These are phyloP conservation scores for Oncorhynchus mykiss DNA, from an alignment of 2,113 vertebrate species.

Conservation along the genomic window DNA sequence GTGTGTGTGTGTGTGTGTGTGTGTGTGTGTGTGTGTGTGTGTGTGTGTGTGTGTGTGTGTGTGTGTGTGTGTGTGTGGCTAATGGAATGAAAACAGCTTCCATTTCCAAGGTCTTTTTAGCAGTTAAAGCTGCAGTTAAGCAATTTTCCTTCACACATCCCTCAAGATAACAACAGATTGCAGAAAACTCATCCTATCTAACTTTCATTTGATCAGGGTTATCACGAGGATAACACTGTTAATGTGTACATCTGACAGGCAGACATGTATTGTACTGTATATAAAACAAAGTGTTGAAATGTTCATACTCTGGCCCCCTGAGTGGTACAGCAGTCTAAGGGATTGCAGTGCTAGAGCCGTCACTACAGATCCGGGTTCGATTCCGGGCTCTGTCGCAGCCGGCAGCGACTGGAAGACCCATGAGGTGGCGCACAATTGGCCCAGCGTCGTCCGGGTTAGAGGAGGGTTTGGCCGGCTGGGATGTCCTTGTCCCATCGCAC, in stretches of 20 bases:
- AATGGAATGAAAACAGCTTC: slow-evolving; percentile 37
- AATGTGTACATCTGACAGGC: background rate
- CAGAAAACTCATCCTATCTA: background rate
- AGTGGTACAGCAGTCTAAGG: too few species aligned
- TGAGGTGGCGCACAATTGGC: too few species aligned
- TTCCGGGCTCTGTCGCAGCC: too few species aligned
- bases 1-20: background rate
- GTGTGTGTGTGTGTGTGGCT: background rate
- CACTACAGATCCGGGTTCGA: too few species aligned
- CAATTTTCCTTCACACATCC: background rate
- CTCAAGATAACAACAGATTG: background rate
- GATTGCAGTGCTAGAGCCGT: too few species aligned
- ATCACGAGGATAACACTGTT: slow-evolving; percentile 3
- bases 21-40: background rate
- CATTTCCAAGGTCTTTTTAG: slow-evolving; percentile 30
- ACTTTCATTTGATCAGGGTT: background rate
- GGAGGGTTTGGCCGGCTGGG: too few species aligned
- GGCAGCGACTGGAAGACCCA: too few species aligned
- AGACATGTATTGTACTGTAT: too few species aligned
- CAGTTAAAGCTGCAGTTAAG: slow-evolving; percentile 21
- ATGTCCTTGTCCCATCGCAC: too few species aligned
- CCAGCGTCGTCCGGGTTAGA: too few species aligned
- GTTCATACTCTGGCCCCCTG: too few species aligned
- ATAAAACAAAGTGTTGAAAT: too few species aligned
- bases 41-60: background rate